Conservation (phyloP, 2,888 invertebrate genomes). For the Epirrhoe alternata region DNA sequence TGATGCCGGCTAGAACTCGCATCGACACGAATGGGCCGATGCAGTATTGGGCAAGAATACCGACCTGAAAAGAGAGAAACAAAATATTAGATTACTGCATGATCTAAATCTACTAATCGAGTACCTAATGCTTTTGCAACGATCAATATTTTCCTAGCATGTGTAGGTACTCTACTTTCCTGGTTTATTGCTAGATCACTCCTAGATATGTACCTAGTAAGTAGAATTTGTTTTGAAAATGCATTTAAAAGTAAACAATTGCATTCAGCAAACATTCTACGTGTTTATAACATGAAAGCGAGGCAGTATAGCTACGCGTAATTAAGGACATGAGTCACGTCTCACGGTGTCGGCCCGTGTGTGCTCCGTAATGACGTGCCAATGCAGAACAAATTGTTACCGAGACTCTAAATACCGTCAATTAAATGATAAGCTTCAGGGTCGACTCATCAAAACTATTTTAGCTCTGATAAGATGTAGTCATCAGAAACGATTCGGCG, state of each 20-base stretch:
- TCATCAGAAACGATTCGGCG: not conserved
- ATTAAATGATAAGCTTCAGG: conserved; percentile 34
- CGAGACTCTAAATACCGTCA: conserved; percentile 38
- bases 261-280: conserved; percentile 33
- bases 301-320: conserved; percentile 43
- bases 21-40: conserved; percentile 86
- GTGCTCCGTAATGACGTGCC: conserved; percentile 51
- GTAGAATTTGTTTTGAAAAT: not conserved
- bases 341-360: conserved; percentile 46
- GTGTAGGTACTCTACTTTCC: too few relatives aligned
- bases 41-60: conserved; percentile 86
- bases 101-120: not conserved
- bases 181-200: too few relatives aligned
- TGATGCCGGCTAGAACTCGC: conserved; percentile 81
- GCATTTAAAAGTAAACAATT: conserved; percentile 18
- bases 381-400: conserved; percentile 53
- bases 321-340: conserved; percentile 66
- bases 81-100: not conserved
- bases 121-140: too few relatives aligned
- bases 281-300: conserved; percentile 45
- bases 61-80: conserved; percentile 74
- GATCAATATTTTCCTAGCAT: too few relatives aligned
- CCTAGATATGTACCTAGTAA: not conserved
- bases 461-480: conserved; percentile 2
- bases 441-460: conserved; percentile 21